Evolutionary conservation across 2,113 vertebrate species (phyloP).

Genomic region (Tympanuchus pallidicinctus): DNA sequence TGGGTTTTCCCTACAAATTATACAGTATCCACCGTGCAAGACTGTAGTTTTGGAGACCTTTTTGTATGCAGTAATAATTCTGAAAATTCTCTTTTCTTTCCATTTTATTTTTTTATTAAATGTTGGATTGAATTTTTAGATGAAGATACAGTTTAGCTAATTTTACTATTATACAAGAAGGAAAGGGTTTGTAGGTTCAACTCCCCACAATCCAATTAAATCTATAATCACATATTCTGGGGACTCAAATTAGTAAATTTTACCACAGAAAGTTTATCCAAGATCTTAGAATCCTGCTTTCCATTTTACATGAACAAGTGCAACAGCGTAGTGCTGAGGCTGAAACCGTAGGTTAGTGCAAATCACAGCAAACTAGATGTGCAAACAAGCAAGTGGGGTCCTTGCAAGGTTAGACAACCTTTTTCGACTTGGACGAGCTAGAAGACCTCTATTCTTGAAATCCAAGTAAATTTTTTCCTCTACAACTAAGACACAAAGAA

Average conservation of each 20-base stretch:
- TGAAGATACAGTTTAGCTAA: background rate
- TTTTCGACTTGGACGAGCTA: background rate
- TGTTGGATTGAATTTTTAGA: background rate
- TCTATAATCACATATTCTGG: background rate
- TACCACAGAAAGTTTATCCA: background rate
- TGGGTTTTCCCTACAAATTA: background rate
- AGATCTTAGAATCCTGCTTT: background rate
- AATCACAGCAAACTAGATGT: background rate
- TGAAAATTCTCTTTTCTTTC: background rate
- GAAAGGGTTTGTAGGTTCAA: background rate
- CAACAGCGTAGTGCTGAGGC: background rate
- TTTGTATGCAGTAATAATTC: background rate
- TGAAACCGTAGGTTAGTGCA: background rate
- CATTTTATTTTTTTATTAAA: background rate
- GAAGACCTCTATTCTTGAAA: background rate
- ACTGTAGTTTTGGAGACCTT: background rate
- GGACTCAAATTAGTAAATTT: background rate
- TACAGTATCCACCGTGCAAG: background rate
- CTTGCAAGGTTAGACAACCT: background rate
- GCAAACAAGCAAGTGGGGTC: background rate
- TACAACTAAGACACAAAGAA: background rate
- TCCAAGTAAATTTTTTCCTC: background rate
- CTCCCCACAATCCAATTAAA: background rate
- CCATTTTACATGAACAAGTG: background rate
- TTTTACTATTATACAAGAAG: background rate